Conservation (phyloP, 2,113 vertebrate species). For the Actenoides lindsayi region DNA sequence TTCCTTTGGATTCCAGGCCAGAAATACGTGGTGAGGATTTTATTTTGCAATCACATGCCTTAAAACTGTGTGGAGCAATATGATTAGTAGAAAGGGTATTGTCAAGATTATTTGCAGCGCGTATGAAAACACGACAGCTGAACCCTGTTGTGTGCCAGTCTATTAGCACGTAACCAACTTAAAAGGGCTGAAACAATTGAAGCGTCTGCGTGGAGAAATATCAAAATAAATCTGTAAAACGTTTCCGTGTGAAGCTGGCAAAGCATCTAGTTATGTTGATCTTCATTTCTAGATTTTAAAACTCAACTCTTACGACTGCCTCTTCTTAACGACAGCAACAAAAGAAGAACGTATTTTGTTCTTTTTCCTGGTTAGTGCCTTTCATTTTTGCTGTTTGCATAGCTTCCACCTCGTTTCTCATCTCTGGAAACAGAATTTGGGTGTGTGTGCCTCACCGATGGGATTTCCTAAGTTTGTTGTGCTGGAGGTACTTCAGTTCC, state of each 20-base stretch:
- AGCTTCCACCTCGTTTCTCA: background rate
- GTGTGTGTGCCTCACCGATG: background rate
- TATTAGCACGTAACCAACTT: background rate
- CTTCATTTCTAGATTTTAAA: background rate
- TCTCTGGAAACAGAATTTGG: background rate
- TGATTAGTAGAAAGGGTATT: background rate
- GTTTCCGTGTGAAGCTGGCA: background rate
- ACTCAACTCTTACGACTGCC: background rate
- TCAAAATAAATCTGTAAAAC: background rate
- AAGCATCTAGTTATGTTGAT: background rate
- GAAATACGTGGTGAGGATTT: constrained; percentile 2
- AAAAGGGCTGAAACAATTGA: background rate
- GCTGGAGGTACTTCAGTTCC: background rate
- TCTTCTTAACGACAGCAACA: background rate
- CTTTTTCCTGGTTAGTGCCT: background rate
- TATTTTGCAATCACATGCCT: background rate
- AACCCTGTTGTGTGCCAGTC: background rate
- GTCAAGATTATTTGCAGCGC: background rate
- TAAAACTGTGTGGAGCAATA: background rate
- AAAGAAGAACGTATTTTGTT: background rate
- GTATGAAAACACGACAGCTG: background rate
- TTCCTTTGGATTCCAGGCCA: background rate
- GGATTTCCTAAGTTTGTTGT: background rate
- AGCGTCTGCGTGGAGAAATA: background rate
- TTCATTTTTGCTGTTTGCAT: background rate